Evolutionary conservation across 37 sponge, comb jelly and placozoan species (phyloP), one percentile per base, ranked within the genome.

Genomic region (Chondrosia reniformis): DNA sequence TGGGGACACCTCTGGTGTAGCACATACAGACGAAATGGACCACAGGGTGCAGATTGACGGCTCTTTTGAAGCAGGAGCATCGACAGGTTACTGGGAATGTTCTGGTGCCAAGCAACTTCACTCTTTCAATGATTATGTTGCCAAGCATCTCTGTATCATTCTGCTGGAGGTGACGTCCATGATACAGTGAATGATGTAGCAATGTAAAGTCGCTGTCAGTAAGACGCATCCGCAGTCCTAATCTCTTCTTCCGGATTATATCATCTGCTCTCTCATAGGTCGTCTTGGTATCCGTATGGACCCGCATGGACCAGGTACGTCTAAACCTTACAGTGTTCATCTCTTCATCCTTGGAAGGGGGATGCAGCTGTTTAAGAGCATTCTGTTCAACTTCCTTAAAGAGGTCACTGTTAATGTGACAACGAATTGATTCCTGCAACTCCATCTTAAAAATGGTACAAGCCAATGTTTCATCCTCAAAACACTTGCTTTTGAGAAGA

Each of bases 151-250:
- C 36, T 9, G 42, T 24, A 39, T 69, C 72, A 34, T 1, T 44
- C 15, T 69, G 32, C 22, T 25, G n/a, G n/a, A 69, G 43, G 1
- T 13, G 39, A 2, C n/a, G 4, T 10, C 42, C 22, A 44, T 69
- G 72, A 69, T 69, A 69, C 41, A 69, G 41, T 2, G 22, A 43
- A 44, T 69, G 72, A 7, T 44, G 42, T 21, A 69, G 72, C 2
- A 69, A 44, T 13, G 72, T 40, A 24, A 43, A 69, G 24, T 69
- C 72, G 24, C 72, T 69, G 45, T 69, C 72, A 3, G 72, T 69
- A 13, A 21, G 42, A 24, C 72, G 41, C 72, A 69, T 69, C 43
- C 36, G 4, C 2, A 41, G 15, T 38, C 72, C 72, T 1, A 17
- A 17, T 25, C 42, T 69, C 72, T 69, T 69, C 45, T 69, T 69